Conservation (phyloP, 2,797 vertebrate species). For the Eupleurogrammus muticus region DNA sequence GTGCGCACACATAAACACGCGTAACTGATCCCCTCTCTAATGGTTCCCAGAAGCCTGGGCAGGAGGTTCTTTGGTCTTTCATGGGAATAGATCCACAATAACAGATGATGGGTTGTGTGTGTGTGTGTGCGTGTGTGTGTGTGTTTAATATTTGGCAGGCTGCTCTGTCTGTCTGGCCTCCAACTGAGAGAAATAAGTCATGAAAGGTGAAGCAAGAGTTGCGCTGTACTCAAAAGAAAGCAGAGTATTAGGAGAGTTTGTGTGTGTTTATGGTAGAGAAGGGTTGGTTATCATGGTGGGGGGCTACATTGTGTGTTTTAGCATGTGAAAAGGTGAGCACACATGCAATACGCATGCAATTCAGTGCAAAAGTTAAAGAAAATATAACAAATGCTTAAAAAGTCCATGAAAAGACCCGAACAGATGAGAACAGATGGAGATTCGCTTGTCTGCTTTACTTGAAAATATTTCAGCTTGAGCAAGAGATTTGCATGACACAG, state of each 20-base stretch:
- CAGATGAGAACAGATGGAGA: constrained; percentile 19
- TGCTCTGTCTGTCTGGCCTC: constrained; percentile 66
- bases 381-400: constrained; percentile 8
- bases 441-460: constrained; percentile 2
- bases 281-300: constrained; percentile 2
- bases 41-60: constrained; percentile 79
- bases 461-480: constrained; percentile 24
- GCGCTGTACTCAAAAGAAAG: constrained; percentile 51
- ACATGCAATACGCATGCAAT: constrained; percentile 26
- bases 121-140: constrained; percentile 43
- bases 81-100: constrained; percentile 80
- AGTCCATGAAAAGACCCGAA: constrained; percentile 7
- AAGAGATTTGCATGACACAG: constrained; percentile 8
- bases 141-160: constrained; percentile 70
- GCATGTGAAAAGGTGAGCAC: constrained; percentile 13
- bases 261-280: constrained; percentile 44
- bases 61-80: constrained; percentile 80
- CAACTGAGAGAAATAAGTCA: constrained; percentile 70
- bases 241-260: constrained; percentile 48
- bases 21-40: constrained; percentile 80
- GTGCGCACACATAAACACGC: constrained; percentile 65
- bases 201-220: constrained; percentile 73
- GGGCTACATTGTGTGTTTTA: neutral
- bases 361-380: constrained; percentile 11
- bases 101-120: constrained; percentile 73